A percentile compares a stretch with the other conserved stretches of the same genome.
Evolutionary conservation across 2,888 invertebrate genomes (phyloP).

Genomic region (Drosophila macrothrix): DNA sequence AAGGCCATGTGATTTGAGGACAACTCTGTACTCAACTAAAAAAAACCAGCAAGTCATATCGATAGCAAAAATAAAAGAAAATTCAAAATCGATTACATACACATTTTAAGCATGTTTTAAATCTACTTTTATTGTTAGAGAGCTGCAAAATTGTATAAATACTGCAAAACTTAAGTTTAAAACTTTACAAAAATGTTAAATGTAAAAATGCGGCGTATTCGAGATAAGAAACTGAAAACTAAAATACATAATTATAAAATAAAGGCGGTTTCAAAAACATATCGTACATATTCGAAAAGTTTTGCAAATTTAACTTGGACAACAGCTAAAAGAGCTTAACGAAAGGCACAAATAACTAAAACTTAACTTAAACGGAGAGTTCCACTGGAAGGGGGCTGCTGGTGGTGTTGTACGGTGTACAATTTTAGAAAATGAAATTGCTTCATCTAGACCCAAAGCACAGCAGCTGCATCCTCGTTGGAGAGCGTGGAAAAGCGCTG

Average conservation of each 20-base stretch:
- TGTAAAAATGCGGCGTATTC: constrained; percentile 60
- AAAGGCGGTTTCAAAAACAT: constrained; percentile 24
- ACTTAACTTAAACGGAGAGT: constrained; percentile 15
- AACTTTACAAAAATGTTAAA: constrained; percentile 57
- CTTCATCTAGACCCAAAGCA: constrained; percentile 80
- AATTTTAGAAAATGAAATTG: neutral
- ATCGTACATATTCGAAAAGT: constrained; percentile 28
- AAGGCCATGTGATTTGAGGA: constrained; percentile 2
- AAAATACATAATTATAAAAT: constrained; percentile 16
- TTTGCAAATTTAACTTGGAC: constrained; percentile 27
- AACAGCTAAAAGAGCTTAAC: constrained; percentile 43
- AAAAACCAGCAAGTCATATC: neutral
- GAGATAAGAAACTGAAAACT: constrained; percentile 30
- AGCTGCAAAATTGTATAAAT: constrained; percentile 61
- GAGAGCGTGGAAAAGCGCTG: constrained; percentile 83
- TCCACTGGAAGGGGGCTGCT: neutral
- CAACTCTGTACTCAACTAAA: neutral
- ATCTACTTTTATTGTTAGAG: constrained; percentile 47
- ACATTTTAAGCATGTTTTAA: constrained; percentile 9
- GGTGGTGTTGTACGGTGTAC: neutral
- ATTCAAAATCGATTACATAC: neutral
- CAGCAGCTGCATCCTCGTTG: constrained; percentile 83
- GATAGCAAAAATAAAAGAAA: neutral
- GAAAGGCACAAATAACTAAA: constrained; percentile 53
- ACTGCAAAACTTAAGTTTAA: constrained; percentile 59